A percentile compares a stretch with the other conserved stretches of the same genome.
Evolutionary conservation across 2,113 vertebrate species (phyloP).

Genomic region (Platichthys stellatus): DNA sequence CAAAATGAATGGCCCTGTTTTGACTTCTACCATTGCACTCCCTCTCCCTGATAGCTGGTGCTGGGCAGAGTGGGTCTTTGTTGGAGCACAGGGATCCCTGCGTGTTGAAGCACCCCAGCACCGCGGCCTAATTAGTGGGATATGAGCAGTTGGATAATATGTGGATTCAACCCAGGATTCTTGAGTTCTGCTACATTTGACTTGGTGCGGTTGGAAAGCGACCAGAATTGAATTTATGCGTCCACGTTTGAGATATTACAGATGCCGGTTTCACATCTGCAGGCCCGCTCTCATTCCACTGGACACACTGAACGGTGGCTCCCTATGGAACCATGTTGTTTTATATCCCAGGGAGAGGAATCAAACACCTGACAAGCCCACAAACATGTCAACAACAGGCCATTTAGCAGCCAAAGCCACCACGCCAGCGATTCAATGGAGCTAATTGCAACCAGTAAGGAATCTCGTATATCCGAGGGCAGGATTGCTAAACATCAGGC

Average conservation of each 20-base stretch:
- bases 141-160: constrained; percentile 73
- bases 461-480: constrained; percentile 47
- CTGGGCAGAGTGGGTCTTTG: constrained; percentile 78
- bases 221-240: constrained; percentile 6
- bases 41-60: constrained; percentile 80
- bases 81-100: constrained; percentile 73
- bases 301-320: not conserved
- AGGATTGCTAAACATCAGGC: constrained; percentile 33
- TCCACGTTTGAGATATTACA: constrained; percentile 24
- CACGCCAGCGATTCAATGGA: constrained; percentile 40
- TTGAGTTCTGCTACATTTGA: constrained; percentile 36
- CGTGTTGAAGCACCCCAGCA: constrained; percentile 76
- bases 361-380: constrained; percentile 50
- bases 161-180: constrained; percentile 46
- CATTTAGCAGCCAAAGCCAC: constrained; percentile 46
- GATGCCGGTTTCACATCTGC: not conserved
- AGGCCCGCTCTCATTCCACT: not conserved
- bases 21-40: constrained; percentile 88
- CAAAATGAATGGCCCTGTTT: constrained; percentile 94
- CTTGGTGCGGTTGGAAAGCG: constrained; percentile 34
- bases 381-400: constrained; percentile 58
- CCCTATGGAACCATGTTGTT: constrained; percentile 15
- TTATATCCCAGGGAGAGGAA: constrained; percentile 20
- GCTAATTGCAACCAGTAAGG: constrained; percentile 58
- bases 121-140: constrained; percentile 77